Base-by-base conservation (phyloP, 2,113 vertebrate species). In the Saiga tatarica region DNA sequence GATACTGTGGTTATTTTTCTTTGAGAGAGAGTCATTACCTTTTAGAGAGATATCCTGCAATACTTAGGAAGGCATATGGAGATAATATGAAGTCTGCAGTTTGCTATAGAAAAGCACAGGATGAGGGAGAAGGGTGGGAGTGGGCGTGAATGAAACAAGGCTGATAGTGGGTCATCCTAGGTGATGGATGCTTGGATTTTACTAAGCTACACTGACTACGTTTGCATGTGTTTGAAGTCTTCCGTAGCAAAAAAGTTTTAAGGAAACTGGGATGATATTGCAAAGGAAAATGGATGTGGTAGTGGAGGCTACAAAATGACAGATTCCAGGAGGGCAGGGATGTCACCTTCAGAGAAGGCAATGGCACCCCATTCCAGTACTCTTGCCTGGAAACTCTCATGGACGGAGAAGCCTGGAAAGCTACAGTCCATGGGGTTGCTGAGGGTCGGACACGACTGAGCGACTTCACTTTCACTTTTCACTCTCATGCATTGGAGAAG, bases 11-110 rank as follows among this genome's bases (percentile, higher is more conserved):
- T 62, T 89, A 25, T 14, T 74, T 76, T 89, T 83, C 82, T 87
- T 64, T 64, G 25, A 26, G 59, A 60, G 94, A 55, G 39, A 42
- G 87, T 92, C 59, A 50, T 97, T 91, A 85, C 36, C 67, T 95
- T 96, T 94, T 85, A 67, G 74, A 91, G 71, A 89, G 64, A 82
- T 10, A 47, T 84, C 25, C 36, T 96, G 52, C 95, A 96, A 96
- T 76, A 95, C 96, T 96, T 90, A 95, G 67, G 74, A 94, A 64
- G 36, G n/a, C 50, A 86, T 8, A 42, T 0, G 57, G 76, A 95
- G 84, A 87, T 89, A 91, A 93, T 53, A 42, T 9, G 50, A 95
- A 91, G 36, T 57, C 79, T 19, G 42, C n/a, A 94, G 81, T 96
- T 94, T 95, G 67, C 71, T 91, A 89, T 52, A 15, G 74, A 88